Conservation (phyloP, 2,888 invertebrate species). For the Zaprionus lineosus region DNA sequence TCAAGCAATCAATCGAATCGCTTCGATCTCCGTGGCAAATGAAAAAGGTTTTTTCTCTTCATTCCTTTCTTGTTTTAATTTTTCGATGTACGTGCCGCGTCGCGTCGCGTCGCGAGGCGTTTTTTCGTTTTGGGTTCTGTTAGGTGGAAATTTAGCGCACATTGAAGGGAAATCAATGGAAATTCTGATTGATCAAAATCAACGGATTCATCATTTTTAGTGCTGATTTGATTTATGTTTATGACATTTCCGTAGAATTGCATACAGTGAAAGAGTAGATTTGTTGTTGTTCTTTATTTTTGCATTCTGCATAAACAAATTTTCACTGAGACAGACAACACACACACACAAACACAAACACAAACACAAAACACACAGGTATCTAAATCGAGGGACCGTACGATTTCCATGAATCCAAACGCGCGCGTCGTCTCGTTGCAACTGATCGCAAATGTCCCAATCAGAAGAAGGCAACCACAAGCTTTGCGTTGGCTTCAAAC, state of each 20-base stretch:
- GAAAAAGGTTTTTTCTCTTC: conserved; percentile 40
- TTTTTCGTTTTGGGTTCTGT: no score
- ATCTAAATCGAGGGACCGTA: conserved; percentile 22
- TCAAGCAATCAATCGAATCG: conserved; percentile 78
- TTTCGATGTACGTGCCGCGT: conserved; percentile 42
- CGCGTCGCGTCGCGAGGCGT: conserved; percentile 28
- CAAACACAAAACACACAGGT: conserved; percentile 10
- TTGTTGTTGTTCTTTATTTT: conserved; percentile 39
- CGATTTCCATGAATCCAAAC: conserved; percentile 67
- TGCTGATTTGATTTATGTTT: conserved; percentile 59
- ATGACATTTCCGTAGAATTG: conserved; percentile 62
- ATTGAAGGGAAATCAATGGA: conserved; percentile 50
- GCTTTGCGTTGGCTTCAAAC: conserved; percentile 46
- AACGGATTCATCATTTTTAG: conserved; percentile 49
- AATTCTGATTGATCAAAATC: conserved; percentile 41
- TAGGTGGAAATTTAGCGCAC: no score
- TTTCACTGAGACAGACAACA: conserved; percentile 51
- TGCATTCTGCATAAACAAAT: conserved; percentile 60
- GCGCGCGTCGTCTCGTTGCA: conserved; percentile 78
- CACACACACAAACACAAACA: conserved; percentile 10
- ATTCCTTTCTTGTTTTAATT: no score
- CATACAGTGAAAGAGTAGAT: conserved; percentile 45
- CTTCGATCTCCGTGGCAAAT: conserved; percentile 61
- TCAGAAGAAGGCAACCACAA: conserved; percentile 32
- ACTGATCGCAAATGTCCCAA: conserved; percentile 65